Evolutionary conservation across 2,113 vertebrate species (phyloP).

Genomic region (Sander lucioperca): DNA sequence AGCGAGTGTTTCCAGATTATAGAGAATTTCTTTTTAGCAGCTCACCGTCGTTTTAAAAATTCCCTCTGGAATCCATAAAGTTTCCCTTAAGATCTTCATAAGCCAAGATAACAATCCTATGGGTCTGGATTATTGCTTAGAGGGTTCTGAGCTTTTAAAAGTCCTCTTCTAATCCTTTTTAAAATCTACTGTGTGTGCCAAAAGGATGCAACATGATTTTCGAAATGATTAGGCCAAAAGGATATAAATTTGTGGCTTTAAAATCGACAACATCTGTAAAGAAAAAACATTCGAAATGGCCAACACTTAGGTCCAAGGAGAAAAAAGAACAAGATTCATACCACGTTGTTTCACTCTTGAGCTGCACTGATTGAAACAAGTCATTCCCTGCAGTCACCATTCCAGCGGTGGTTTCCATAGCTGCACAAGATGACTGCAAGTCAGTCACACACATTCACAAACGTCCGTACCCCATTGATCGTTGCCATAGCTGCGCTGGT

Average conservation of each 20-base stretch:
- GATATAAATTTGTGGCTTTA: slow-evolving; percentile 54
- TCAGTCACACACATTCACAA: slow-evolving; percentile 71
- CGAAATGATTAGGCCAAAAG: slow-evolving; percentile 51
- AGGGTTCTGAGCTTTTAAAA: slow-evolving; percentile 53
- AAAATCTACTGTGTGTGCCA: slow-evolving; percentile 57
- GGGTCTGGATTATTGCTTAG: slow-evolving; percentile 60
- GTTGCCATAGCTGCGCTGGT: slow-evolving; percentile 78
- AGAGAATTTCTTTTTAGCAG: slow-evolving; percentile 56
- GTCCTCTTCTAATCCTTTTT: slow-evolving; percentile 62
- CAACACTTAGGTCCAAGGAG: slow-evolving; percentile 59
- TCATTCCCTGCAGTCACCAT: slow-evolving; percentile 66
- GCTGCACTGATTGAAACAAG: slow-evolving; percentile 77
- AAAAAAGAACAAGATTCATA: slow-evolving; percentile 57
- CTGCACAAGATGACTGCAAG: slow-evolving; percentile 72
- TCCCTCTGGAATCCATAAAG: slow-evolving; percentile 52
- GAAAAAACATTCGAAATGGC: slow-evolving; percentile 47
- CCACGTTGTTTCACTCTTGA: slow-evolving; percentile 63
- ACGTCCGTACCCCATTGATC: slow-evolving; percentile 69
- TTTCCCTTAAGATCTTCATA: slow-evolving; percentile 57
- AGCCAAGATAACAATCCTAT: slow-evolving; percentile 46
- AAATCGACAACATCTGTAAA: slow-evolving; percentile 23
- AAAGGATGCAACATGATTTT: slow-evolving; percentile 49
- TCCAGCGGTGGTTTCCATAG: slow-evolving; percentile 73
- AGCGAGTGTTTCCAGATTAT: slow-evolving; percentile 47
- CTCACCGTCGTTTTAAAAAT: slow-evolving; percentile 14